A percentile compares a stretch with the other conserved stretches of the same genome.
phyloP scores from a whole-genome alignment of 2,113 vertebrate genomes.

The Setophaga kirtlandii region DNA sequence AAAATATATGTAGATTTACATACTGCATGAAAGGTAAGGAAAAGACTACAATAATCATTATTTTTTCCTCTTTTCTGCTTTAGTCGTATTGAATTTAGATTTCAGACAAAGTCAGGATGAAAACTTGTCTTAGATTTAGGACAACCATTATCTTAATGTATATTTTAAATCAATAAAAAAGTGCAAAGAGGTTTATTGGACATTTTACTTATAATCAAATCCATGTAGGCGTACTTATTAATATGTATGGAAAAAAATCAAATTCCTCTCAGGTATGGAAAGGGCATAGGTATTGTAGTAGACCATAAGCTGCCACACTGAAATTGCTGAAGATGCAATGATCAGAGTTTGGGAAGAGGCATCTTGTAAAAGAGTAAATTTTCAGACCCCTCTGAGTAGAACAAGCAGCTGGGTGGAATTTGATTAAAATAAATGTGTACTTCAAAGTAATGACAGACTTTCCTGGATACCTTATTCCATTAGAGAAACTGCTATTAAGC shows the following conservation, averaged over 20 bases:
- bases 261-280: not conserved
- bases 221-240: not conserved
- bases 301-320: not conserved
- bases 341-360: not conserved
- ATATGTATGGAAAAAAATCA: not conserved
- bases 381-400: not conserved
- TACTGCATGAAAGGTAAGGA: not conserved
- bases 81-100: not conserved
- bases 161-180: not conserved
- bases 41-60: not conserved
- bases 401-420: not conserved
- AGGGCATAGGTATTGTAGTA: not conserved
- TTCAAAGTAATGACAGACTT: not conserved
- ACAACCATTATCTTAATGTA: not conserved
- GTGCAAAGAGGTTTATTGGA: not conserved
- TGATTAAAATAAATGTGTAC: not conserved
- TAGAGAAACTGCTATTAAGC: not conserved
- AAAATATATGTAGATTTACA: not conserved
- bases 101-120: not conserved
- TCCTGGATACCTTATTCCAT: not conserved
- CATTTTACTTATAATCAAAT: not conserved
- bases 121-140: not conserved
- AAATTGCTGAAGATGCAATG: not conserved
- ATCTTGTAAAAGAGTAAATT: not conserved
- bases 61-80: not conserved